These are phyloP conservation scores for Campoletis raptor DNA, from an alignment of 2,888 invertebrate genomes.

Conservation along the genomic window DNA sequence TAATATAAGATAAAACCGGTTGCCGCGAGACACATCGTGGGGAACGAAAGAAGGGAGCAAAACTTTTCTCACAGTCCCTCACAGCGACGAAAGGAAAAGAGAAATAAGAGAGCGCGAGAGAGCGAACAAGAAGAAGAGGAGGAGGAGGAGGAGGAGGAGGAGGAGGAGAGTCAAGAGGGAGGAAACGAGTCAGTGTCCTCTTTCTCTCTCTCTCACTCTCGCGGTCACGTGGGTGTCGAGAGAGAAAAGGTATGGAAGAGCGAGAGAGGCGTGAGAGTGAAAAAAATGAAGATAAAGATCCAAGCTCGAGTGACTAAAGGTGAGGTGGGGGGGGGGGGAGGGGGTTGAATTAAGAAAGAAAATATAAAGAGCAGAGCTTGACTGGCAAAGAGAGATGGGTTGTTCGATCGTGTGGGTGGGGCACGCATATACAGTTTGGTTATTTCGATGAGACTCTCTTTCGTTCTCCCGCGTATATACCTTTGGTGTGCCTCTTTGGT, in stretches of 20 bases:
- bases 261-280: conserved; percentile 55
- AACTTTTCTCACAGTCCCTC: conserved; percentile 53
- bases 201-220: conserved; percentile 27
- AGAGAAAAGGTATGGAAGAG: neutral
- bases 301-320: conserved; percentile 2
- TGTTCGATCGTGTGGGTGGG: conserved; percentile 60
- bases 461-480: neutral
- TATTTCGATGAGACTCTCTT: conserved; percentile 67
- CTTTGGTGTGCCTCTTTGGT: conserved; percentile 5
- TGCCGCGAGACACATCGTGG: conserved; percentile 9
- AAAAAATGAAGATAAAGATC: conserved; percentile 53
- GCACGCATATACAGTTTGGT: conserved; percentile 62
- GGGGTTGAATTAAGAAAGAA: conserved; percentile 47
- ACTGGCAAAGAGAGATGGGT: conserved; percentile 40
- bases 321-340: conserved; percentile 4
- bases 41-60: conserved; percentile 41
- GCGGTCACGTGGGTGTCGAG: conserved; percentile 67
- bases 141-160: conserved; percentile 25
- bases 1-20: conserved; percentile 53
- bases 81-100: conserved; percentile 41
- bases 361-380: conserved; percentile 36
- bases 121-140: conserved; percentile 15
- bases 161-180: neutral
- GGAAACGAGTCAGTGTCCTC: conserved; percentile 48
- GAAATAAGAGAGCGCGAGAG: conserved; percentile 15